Base-by-base conservation (phyloP, 2,113 vertebrate genomes). In the Larimichthys crocea region DNA sequence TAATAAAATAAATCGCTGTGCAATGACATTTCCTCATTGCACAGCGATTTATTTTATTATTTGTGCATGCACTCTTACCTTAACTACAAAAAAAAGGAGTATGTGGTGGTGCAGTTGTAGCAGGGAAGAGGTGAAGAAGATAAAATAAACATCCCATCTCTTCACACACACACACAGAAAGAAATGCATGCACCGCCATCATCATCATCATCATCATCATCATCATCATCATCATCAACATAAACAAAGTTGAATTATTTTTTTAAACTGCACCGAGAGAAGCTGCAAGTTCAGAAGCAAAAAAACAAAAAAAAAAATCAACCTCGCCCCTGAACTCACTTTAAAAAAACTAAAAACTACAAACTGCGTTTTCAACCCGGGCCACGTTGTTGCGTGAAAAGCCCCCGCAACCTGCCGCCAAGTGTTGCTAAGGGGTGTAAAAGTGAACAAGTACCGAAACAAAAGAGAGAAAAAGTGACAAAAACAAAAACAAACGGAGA, bases 121-220 rank as follows among this genome's bases (percentile, higher is more conserved):
- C 82, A 50, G 73, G 85, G 84, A 85, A 24, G 71, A 83, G 74
- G 68, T 72, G 68, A 57, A 79, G 61, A 57, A 76, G 68, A 89
- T 84, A 56, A 87, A 86, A 88, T 83, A 91, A 91, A 92, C 90
- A 91, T 88, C 86, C 88, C 81, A 85, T 84, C 68, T 15, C 67
- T 53, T 5, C 60, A 63, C 62, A 16, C 10, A 44, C 29, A 31
- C 29, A 16, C 76, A 26, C 26, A 26, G 26, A 26, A 26, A 26
- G 26, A 26, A 26, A 26, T 24, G 24, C 35, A 40, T 40, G n/a
- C 56, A 2, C 55, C 7, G 26, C 26, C 49, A 70, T 52, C 3
- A 12, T 24, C 68, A 46, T 40, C 67, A 16, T 14, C 26, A 46
- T 40, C 67, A 16, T 14, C 26, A 26, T 26, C 26, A 26, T 26